Base-by-base conservation (phyloP, 2,113 vertebrate species). In the Cyphomyrus plagiostoma region DNA sequence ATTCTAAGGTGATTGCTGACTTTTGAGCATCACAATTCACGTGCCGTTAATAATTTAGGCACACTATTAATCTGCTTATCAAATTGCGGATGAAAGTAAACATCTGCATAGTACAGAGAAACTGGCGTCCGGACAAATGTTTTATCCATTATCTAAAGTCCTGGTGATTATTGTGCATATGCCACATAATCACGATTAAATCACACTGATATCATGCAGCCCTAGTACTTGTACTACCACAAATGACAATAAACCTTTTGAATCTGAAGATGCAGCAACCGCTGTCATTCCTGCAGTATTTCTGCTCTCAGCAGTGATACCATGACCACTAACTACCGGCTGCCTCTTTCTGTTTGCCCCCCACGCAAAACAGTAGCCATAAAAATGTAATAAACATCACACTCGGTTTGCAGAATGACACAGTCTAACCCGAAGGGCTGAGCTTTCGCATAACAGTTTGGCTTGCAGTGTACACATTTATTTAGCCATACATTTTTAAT, bases 401-500 rank as follows among this genome's bases (percentile, higher is more conserved):
- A 19, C 35, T 80, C 35, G 13, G 74, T 80, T 7, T 42, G 74
- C 15, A 39, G 30, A 42, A 42, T 42, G 35, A 39, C 35, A 80
- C 35, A 80, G 30, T 77, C 70, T 77, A 17, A 80, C 15, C 30
- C 6, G 35, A 80, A 19, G 1, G 74, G 35, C 74, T 21, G 74
- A 17, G 74, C 74, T 42, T 42, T 80, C 15, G 42, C 74, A 80
- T 19, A 80, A 80, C 39, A 39, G 74, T 19, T 80, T 80, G 35
- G 62, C 35, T 80, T 80, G 74, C 5, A 80, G 35, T 39, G n/a
- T 8, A 19, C 35, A 80, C 74, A 80, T 80, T 39, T 39, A 80
- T 80, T 39, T 80, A 80, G 15, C 74, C 74, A 80, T 80, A 35
- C 74, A 80, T 80, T 80, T 80, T 80, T 80, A 80, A 80, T 80